Conservation (phyloP, 2,888 invertebrate species). For the Andrena bicolor region DNA sequence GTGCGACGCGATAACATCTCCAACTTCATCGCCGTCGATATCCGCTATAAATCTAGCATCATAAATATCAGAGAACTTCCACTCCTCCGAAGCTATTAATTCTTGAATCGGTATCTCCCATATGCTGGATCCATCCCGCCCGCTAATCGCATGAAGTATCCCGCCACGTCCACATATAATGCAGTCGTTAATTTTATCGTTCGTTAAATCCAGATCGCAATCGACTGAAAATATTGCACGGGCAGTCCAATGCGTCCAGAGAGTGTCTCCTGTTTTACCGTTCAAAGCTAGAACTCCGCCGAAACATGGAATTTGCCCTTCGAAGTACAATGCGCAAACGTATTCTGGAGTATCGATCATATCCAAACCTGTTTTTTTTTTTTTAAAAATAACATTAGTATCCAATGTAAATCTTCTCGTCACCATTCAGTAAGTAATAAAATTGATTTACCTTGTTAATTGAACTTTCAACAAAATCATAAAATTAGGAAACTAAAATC, state of each 20-base stretch:
- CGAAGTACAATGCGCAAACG: slow-evolving; percentile 89
- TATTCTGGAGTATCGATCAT: slow-evolving; percentile 85
- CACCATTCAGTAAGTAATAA: slow-evolving; percentile 5
- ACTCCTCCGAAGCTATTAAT: slow-evolving; percentile 51
- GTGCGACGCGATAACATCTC: slow-evolving; percentile 90
- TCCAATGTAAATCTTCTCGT: background rate
- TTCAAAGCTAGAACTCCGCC: slow-evolving; percentile 92
- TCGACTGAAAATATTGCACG: slow-evolving; percentile 91
- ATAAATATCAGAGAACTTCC: slow-evolving; percentile 86
- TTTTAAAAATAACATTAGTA: slow-evolving; percentile 24
- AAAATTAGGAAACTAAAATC: slow-evolving; percentile 68
- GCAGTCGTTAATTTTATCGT: slow-evolving; percentile 90
- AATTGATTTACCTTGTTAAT: slow-evolving; percentile 37
- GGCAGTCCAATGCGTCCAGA: slow-evolving; percentile 91
- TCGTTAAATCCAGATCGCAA: slow-evolving; percentile 90
- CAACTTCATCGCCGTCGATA: slow-evolving; percentile 89
- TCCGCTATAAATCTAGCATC: slow-evolving; percentile 90
- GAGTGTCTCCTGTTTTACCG: slow-evolving; percentile 89
- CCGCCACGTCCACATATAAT: slow-evolving; percentile 91
- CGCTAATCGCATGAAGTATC: slow-evolving; percentile 88
- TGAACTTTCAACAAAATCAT: slow-evolving; percentile 47
- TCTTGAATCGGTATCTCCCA: slow-evolving; percentile 87
- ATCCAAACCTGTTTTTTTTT: slow-evolving; percentile 75
- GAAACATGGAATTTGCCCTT: slow-evolving; percentile 88
- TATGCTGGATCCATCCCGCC: slow-evolving; percentile 88